Conservation (phyloP, 2,888 invertebrate species). For the Pollenia angustigena region DNA sequence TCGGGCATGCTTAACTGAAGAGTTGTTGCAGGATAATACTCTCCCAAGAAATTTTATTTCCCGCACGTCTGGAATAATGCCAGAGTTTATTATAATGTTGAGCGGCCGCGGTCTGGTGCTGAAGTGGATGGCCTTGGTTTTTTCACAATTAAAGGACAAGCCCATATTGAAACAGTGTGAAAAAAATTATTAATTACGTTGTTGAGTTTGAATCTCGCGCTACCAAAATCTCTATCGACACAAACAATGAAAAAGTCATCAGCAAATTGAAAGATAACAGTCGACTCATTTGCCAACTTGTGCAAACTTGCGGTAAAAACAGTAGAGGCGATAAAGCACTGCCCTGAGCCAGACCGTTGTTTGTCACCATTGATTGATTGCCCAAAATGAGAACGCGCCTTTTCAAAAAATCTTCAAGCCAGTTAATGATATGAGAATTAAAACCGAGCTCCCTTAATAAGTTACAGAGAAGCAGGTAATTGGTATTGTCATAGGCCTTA, state of each 20-base stretch:
- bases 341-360: slow-evolving; percentile 14
- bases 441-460: background rate
- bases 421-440: background rate
- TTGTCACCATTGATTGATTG: background rate
- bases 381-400: background rate
- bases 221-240: too few relatives aligned
- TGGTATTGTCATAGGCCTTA: slow-evolving; percentile 5
- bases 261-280: slow-evolving; percentile 27
- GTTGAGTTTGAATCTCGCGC: too few relatives aligned
- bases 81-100: background rate
- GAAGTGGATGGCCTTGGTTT: slow-evolving; percentile 18
- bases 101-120: background rate
- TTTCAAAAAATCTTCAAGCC: background rate
- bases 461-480: background rate
- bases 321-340: slow-evolving; percentile 13
- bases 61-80: background rate
- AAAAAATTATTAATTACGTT: too few relatives aligned
- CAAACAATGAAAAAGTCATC: too few relatives aligned
- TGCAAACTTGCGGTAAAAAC: slow-evolving; percentile 6
- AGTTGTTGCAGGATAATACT: slow-evolving; percentile 9
- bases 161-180: too few relatives aligned
- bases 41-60: background rate
- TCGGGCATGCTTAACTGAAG: background rate
- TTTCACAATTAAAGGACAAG: too few relatives aligned
- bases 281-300: background rate